These are phyloP conservation scores for Chrysochloris asiatica DNA, from an alignment of 2,113 vertebrate genomes.

Conservation along the genomic window DNA sequence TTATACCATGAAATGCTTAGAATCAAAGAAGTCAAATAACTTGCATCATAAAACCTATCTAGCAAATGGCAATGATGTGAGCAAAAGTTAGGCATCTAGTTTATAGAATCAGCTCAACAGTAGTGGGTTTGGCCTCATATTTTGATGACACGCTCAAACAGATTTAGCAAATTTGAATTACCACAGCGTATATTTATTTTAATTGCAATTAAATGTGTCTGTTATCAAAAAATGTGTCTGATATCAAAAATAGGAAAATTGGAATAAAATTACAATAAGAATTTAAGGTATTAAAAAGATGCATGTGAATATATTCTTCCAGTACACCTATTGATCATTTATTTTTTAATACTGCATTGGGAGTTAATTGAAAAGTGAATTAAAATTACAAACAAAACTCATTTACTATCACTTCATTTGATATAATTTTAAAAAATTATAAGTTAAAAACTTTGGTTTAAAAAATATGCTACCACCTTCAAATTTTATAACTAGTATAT, in stretches of 20 bases:
- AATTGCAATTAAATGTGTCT: not conserved
- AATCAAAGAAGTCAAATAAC: not conserved
- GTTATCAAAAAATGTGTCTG: too few species aligned
- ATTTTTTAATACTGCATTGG: not conserved
- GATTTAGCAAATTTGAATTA: not conserved
- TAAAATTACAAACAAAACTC: not conserved
- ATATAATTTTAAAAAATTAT: conserved; percentile 11
- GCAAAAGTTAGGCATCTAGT: not conserved
- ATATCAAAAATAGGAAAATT: not conserved
- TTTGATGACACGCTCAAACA: not conserved
- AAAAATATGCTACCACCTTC: not conserved
- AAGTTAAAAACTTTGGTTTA: not conserved
- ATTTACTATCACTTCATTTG: not conserved
- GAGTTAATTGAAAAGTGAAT: not conserved
- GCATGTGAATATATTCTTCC: not conserved
- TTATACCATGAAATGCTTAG: not conserved
- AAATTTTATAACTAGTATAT: not conserved
- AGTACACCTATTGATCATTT: not conserved
- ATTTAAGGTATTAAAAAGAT: not conserved
- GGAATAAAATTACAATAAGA: not conserved
- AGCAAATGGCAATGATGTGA: not conserved
- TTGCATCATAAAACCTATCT: not conserved
- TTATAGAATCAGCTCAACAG: too few species aligned
- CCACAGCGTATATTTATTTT: not conserved
- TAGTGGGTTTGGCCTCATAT: too few species aligned